phyloP scores from a whole-genome alignment of 2,113 vertebrate species.

The Hemibagrus wyckioides region DNA sequence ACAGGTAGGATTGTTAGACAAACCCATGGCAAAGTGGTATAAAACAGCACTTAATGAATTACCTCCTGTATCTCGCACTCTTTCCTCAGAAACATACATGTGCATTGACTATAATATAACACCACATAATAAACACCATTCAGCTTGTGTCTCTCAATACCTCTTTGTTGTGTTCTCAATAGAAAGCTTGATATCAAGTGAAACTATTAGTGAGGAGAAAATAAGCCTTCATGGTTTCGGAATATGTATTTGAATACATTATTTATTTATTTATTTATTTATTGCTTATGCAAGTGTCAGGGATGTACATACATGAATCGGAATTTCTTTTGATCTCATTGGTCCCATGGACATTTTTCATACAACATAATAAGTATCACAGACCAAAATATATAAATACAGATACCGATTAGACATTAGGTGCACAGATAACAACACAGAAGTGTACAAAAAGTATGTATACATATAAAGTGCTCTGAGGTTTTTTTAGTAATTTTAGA shows the following conservation, averaged over 20 bases:
- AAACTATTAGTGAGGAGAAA: constrained; percentile 27
- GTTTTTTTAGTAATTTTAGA: too few relatives aligned
- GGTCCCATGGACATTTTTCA: not conserved
- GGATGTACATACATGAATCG: not conserved
- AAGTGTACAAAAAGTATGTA: not conserved
- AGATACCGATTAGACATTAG: not conserved
- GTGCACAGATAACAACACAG: not conserved
- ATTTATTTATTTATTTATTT: not conserved
- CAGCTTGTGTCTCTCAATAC: constrained; percentile 58
- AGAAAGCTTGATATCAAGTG: constrained; percentile 3
- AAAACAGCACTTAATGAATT: not conserved
- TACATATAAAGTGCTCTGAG: not conserved
- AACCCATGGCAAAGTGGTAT: not conserved
- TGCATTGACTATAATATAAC: not conserved
- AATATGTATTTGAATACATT: too few relatives aligned
- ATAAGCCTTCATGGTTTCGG: constrained; percentile 11
- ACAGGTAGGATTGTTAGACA: constrained; percentile 15
- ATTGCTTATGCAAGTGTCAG: not conserved
- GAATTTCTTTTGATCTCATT: not conserved
- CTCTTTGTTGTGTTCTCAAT: constrained; percentile 41
- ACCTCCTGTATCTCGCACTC: not conserved
- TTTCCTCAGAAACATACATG: not conserved
- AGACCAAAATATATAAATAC: not conserved
- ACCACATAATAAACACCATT: not conserved
- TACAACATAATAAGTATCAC: not conserved